A percentile compares a stretch with the other conserved stretches of the same genome.
Evolutionary conservation across 2,888 invertebrate genomes (phyloP).

Genomic region (Drosophila picticornis): DNA sequence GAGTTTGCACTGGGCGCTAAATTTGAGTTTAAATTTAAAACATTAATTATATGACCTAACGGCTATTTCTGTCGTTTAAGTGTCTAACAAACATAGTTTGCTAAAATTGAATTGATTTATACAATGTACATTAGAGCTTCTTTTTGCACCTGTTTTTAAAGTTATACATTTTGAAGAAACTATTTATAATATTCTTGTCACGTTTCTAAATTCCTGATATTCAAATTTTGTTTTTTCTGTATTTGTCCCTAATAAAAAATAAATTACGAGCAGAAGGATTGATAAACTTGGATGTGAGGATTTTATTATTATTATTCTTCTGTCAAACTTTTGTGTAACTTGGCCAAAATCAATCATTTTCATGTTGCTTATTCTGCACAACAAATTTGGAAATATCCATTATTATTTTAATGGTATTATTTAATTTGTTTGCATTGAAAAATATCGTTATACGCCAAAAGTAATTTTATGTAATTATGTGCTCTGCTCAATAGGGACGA

Average conservation of each 20-base stretch:
- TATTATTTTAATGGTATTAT: not conserved
- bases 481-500: slow-evolving; percentile 42
- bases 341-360: not conserved
- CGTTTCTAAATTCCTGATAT: not conserved
- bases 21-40: not conserved
- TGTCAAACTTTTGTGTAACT: not conserved
- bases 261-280: not conserved
- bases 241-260: not conserved
- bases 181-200: not conserved
- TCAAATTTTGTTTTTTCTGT: not conserved
- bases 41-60: not conserved
- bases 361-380: not conserved
- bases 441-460: not conserved
- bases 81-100: not conserved
- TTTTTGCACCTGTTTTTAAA: not conserved
- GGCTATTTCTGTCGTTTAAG: not conserved
- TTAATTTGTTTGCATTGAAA: not conserved
- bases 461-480: not conserved
- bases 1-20: slow-evolving; percentile 3
- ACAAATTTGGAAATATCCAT: not conserved
- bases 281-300: not conserved
- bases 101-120: not conserved
- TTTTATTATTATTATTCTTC: not conserved
- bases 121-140: too few species aligned
- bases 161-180: not conserved